phyloP scores from a whole-genome alignment of 2,113 vertebrate genomes.

The Boulengeromyrus knoepffleri region DNA sequence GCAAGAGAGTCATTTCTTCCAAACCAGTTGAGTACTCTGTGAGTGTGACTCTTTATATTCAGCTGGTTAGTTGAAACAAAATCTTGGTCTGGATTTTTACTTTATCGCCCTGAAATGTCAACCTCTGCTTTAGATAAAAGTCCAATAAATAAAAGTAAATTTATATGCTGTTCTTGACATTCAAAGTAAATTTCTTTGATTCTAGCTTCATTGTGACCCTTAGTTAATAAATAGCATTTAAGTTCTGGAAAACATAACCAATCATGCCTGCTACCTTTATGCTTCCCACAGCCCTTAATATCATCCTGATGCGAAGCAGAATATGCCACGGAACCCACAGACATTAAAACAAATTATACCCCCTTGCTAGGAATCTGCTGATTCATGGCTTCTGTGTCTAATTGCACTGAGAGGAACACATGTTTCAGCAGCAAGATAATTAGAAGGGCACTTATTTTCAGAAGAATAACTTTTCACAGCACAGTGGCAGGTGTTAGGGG shows the following conservation, averaged over 20 bases:
- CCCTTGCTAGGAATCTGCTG: constrained; percentile 10
- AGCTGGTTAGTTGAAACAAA: not conserved
- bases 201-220: not conserved
- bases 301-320: not conserved
- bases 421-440: constrained; percentile 23
- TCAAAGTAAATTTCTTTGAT: not conserved
- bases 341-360: constrained; percentile 22
- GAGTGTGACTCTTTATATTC: not conserved
- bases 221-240: not conserved
- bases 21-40: not conserved
- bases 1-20: not conserved
- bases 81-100: not conserved
- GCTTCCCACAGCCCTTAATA: not conserved
- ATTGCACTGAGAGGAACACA: constrained; percentile 23
- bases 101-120: not conserved
- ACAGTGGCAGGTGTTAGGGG: constrained; percentile 22
- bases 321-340: not conserved
- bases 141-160: not conserved
- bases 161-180: not conserved
- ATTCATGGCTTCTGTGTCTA: constrained; percentile 24
- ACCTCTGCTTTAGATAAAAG: not conserved
- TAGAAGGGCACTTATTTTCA: constrained; percentile 18
- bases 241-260: not conserved
- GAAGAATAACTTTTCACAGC: constrained; percentile 23
- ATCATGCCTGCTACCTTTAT: not conserved